Evolutionary conservation across 2,113 vertebrate genomes (phyloP), one percentile per base, ranked within the genome.

Genomic region (Dicentrarchus labrax): DNA sequence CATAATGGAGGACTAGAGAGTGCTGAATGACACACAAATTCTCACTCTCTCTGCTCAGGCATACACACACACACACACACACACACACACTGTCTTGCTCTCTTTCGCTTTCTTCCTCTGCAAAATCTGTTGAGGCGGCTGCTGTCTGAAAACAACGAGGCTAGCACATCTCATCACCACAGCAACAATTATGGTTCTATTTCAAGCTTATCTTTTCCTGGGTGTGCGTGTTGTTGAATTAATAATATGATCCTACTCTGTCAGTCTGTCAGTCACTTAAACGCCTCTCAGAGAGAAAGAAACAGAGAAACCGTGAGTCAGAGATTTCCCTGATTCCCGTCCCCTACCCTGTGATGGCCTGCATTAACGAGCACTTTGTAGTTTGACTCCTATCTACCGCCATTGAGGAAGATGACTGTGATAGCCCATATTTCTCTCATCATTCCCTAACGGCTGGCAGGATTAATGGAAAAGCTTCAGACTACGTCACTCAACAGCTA

Each of bases 151-250:
- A 89, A 88, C 84, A 85, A 62, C 67, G 38, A 84, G 57, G 65
- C 66, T 67, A 79, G 77, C 80, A 80, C 70, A 80, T 86, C 81
- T 82, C 83, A 87, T 90, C 87, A 64, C 87, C 88, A 74, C 89
- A 84, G 82, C 91, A 93, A 90, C 85, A 89, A 87, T 89, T 88
- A 82, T n/a, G 16, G 11, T 80, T 91, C 83, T 86, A 89, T 94
- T 90, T 93, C 86, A 83, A 78, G 78, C 84, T 79, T 84, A 80
- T 92, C 89, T 78, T 71, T 59, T 74, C 57, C 73, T 56, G 56
- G 5, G 19, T 66, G 65, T 68, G 82, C 19, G 43, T 61, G 39
- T 75, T 43, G 79, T 76, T 86, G 83, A 85, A 80, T 89, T 87
- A 88, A 90, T 90, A 67, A 88, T 86, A 80, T 54, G 54, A 86